Base-by-base conservation (phyloP, 1,140 invertebrate genomes). In the Drosophila orena region DNA sequence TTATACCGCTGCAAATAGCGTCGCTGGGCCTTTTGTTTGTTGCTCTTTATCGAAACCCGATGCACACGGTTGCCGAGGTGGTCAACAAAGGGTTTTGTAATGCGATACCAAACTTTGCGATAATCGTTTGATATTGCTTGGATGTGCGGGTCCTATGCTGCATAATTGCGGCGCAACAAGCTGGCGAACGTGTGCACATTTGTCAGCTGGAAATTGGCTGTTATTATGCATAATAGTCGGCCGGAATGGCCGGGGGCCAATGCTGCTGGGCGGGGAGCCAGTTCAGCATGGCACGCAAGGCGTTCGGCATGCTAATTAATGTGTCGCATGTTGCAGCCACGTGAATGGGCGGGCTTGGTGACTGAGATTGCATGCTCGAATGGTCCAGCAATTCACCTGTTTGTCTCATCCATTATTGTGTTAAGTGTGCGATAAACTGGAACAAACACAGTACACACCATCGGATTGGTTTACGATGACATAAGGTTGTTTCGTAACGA, bases 301-400 rank as follows among this genome's bases (percentile, higher is more conserved):
- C 47, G 43, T 46, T 50, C 8, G 60, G 60, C 68, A 80, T 66
- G 40, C 57, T 86, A 89, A 86, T 83, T 86, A 65, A 83, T 77
- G 52, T 79, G 74, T 78, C 81, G 81, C 81, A 88, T 86, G 78
- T 65, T 49, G 75, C 75, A 64, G 65, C 83, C 83, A 86, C 81
- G 83, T 86, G 81, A 81, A 64, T 40, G 58, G 44, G 42, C 40
- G 56, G 53, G 17, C 52, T 37, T 17, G 27, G 27, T 52, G 43
- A 35, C 55, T 27, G 55, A 57, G 62, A 66, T 81, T 78, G 81
- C 81, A 86, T 70, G 81, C 64, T 49, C 59, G 68, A 55, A 17
- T 64, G 58, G 54, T 54, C 46, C 57, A 61, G 69, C 65, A 72
- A 42, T 58, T 56, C 74, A 80, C 72, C 77, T 80, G 80, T 30